These are phyloP conservation scores for Sterna hirundo DNA, from an alignment of 2,113 vertebrate species.

Conservation along the genomic window DNA sequence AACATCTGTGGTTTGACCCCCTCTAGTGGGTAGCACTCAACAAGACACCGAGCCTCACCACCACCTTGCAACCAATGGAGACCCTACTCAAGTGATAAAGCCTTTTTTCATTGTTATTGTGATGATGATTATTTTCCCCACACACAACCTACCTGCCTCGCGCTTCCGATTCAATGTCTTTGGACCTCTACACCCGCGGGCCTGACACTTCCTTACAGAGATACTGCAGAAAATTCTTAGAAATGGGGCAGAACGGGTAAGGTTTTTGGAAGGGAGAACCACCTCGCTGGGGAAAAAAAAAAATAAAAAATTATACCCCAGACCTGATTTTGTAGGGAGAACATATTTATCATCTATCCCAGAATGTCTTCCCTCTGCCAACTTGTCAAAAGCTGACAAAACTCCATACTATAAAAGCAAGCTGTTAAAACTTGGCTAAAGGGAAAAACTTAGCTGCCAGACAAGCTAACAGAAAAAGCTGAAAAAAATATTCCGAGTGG, in stretches of 20 bases:
- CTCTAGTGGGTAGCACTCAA: conserved; percentile 65
- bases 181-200: not conserved
- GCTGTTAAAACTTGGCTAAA: conserved; percentile 69
- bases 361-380: conserved; percentile 43
- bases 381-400: conserved; percentile 66
- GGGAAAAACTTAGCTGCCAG: conserved; percentile 69
- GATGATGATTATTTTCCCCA: not conserved
- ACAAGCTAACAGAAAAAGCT: conserved; percentile 61
- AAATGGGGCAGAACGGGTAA: not conserved
- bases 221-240: not conserved
- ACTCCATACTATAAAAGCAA: conserved; percentile 54
- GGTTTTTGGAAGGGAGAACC: not conserved
- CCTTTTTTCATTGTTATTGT: rapidly evolving
- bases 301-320: not conserved
- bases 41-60: conserved; percentile 17
- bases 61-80: not conserved
- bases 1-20: conserved; percentile 69
- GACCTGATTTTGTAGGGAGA: conserved; percentile 2
- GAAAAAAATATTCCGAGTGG: not conserved
- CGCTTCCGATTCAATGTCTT: not conserved
- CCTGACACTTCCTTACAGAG: not conserved
- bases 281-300: not conserved
- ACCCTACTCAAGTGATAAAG: not conserved
- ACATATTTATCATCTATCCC: conserved; percentile 50
- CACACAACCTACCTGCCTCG: not conserved